These are phyloP conservation scores for Hydractinia echinata DNA, from an alignment of 30 jellyfish, hydroid and myxozoan genomes.

Conservation along the genomic window DNA sequence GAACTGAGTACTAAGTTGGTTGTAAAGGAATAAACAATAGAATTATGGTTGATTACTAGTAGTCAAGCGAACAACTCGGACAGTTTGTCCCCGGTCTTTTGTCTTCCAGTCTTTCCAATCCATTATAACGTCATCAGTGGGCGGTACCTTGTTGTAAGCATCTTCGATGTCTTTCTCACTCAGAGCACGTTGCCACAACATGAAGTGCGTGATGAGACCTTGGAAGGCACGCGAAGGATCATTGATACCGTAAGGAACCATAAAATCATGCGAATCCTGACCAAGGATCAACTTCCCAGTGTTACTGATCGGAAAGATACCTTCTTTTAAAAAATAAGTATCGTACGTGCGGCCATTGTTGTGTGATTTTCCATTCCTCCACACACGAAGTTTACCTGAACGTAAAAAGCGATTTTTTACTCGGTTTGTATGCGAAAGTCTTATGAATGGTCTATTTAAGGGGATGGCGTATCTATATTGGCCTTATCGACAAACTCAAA, in stretches of 20 bases:
- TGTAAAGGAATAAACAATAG: background rate
- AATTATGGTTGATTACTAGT: conserved; percentile 11
- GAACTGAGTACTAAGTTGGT: too few species aligned
- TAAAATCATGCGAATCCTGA: conserved; percentile 1
- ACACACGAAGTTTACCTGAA: background rate
- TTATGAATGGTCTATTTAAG: background rate
- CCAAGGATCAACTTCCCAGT: conserved; percentile 8
- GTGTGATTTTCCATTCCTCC: background rate
- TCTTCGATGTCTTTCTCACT: background rate
- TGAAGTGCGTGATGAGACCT: background rate
- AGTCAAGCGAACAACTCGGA: background rate
- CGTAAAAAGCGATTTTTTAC: too few species aligned
- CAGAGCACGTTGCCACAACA: background rate
- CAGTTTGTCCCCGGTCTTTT: background rate
- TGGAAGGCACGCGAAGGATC: conserved; percentile 13
- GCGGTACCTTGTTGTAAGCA: conserved; percentile 10
- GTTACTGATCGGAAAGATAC: conserved; percentile 10
- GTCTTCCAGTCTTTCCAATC: conserved; percentile 11
- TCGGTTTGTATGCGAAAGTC: background rate
- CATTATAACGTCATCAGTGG: conserved; percentile 3
- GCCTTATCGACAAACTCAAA: background rate
- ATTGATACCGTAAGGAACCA: conserved; percentile 12
- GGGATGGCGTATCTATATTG: background rate
- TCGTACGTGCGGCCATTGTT: background rate
- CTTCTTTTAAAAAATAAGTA: background rate